Percentiles rank a stretch among this genome's conserved stretches.
Evolutionary conservation across 2,888 invertebrate genomes (phyloP).

Genomic region (Philhelius pedissequus): DNA sequence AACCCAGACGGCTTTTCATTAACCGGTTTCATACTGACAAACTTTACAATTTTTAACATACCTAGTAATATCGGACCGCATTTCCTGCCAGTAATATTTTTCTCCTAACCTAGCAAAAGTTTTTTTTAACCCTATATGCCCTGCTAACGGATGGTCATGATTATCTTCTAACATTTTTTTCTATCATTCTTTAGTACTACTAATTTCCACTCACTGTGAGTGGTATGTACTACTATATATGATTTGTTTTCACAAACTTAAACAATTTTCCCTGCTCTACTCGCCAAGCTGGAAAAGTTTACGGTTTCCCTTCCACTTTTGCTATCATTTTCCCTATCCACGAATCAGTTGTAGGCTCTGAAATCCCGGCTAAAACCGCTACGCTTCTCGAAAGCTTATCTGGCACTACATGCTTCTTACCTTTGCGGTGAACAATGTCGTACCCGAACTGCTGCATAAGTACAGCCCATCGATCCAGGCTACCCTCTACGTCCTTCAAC

Average conservation of each 20-base stretch:
- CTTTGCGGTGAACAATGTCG: too few relatives aligned
- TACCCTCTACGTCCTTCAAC: neutral
- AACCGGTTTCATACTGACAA: too few relatives aligned
- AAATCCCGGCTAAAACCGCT: too few relatives aligned
- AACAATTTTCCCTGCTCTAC: neutral
- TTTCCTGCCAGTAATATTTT: too few relatives aligned
- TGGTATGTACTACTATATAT: neutral
- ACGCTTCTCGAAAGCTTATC: too few relatives aligned
- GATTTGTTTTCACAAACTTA: neutral
- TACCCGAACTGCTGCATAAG: too few relatives aligned
- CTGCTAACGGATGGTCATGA: conserved; percentile 3
- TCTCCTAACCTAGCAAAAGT: neutral
- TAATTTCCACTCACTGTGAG: neutral
- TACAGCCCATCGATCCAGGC: too few relatives aligned
- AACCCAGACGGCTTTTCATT: too few relatives aligned
- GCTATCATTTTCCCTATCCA: neutral
- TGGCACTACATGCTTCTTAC: too few relatives aligned
- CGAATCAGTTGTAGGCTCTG: neutral
- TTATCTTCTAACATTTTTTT: neutral
- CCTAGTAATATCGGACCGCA: too few relatives aligned
- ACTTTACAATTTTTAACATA: too few relatives aligned
- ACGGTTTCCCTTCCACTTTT: neutral
- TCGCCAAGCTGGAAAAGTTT: neutral
- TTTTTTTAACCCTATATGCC: neutral
- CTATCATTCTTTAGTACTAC: neutral